phyloP scores from a whole-genome alignment of 1,140 invertebrate species.

The Acyrthosiphon pisum region DNA sequence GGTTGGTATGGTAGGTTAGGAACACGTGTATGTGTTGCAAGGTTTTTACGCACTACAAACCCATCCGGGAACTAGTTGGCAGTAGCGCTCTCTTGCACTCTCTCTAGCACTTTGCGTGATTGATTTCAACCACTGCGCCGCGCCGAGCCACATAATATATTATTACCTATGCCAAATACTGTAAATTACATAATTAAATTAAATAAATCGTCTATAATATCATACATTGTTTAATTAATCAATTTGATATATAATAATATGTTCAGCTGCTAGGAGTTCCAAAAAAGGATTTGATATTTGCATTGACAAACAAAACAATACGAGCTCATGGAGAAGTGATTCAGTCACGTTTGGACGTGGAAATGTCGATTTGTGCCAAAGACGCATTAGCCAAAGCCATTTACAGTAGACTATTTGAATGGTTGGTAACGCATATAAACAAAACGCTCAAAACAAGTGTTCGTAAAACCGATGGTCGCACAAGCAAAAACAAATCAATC shows the following conservation, averaged over 20 bases:
- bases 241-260: neutral
- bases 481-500: slow-evolving; percentile 75
- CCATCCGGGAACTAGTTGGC: too few species aligned
- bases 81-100: too few species aligned
- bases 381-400: slow-evolving; percentile 75
- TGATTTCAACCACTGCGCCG: too few species aligned
- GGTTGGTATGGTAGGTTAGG: too few species aligned
- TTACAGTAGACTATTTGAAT: slow-evolving; percentile 79
- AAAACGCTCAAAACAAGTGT: slow-evolving; percentile 76
- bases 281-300: slow-evolving; percentile 70
- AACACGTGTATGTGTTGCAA: too few species aligned
- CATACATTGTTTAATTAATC: too few species aligned
- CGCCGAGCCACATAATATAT: too few species aligned
- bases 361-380: slow-evolving; percentile 64
- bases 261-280: slow-evolving; percentile 76
- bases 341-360: slow-evolving; percentile 76
- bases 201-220: too few species aligned
- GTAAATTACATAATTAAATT: too few species aligned
- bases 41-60: too few species aligned
- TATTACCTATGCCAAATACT: too few species aligned
- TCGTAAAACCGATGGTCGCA: slow-evolving; percentile 71
- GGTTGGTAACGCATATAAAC: slow-evolving; percentile 79
- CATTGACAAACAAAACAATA: slow-evolving; percentile 84
- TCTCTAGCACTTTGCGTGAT: too few species aligned
- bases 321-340: slow-evolving; percentile 84